Evolutionary conservation across 2,113 vertebrate species (phyloP).

Genomic region (Helogale parvula): DNA sequence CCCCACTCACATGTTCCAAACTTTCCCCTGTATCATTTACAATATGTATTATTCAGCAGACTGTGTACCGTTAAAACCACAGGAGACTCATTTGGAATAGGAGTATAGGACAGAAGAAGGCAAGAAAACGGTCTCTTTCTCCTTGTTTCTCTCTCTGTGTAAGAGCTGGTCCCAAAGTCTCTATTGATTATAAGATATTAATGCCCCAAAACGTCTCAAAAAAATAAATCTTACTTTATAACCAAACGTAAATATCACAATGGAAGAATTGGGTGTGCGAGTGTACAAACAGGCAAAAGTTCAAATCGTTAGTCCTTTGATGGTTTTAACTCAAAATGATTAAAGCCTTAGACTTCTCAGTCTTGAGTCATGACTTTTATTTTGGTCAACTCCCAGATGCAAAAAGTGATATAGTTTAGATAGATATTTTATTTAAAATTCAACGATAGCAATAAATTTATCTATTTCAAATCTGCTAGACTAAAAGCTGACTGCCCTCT

Average conservation of each 20-base stretch:
- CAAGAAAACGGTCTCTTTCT: not conserved
- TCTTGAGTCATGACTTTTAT: not conserved
- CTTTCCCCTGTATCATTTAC: not conserved
- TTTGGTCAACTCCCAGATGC: not conserved
- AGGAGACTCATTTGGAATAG: not conserved
- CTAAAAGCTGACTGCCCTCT: conserved; percentile 88
- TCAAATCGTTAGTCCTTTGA: not conserved
- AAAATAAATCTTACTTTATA: conserved; percentile 43
- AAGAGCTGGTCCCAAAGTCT: not conserved
- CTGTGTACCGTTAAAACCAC: not conserved
- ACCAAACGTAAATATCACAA: not conserved
- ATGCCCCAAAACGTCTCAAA: not conserved
- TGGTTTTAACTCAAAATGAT: conserved; percentile 34
- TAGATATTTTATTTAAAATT: not conserved
- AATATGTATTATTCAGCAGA: not conserved
- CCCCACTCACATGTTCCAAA: not conserved
- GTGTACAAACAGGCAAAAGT: rapidly evolving
- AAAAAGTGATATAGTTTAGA: conserved; percentile 37
- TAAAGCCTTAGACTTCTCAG: not conserved
- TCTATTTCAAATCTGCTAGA: conserved; percentile 3
- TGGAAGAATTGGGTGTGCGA: not conserved
- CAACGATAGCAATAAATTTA: not conserved
- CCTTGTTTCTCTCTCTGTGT: not conserved
- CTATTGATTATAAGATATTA: not conserved
- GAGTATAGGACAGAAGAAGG: not conserved